A percentile compares a stretch with the other conserved stretches of the same genome.
Conservation (phyloP, 1,140 invertebrate genomes). For the Hestina assimilis region DNA sequence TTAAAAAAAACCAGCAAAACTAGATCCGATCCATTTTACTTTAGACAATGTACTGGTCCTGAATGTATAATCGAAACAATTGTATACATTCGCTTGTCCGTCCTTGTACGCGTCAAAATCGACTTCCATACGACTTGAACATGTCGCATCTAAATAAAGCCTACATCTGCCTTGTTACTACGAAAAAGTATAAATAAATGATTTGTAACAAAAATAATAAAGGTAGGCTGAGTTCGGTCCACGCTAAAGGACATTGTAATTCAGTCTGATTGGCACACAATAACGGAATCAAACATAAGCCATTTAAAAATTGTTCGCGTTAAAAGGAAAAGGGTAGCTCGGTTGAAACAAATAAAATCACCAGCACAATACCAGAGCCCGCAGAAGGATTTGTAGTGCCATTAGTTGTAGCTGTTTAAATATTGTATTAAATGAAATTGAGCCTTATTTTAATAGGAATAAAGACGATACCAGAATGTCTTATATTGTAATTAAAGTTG, state of each 20-base stretch:
- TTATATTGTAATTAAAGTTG: conserved; percentile 22
- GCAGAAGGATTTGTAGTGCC: conserved; percentile 68
- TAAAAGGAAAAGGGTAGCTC: conserved; percentile 66
- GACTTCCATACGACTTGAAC: conserved; percentile 48
- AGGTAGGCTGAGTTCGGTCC: conserved; percentile 65
- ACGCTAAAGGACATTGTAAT: conserved; percentile 75
- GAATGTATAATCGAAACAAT: conserved; percentile 16
- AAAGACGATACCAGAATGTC: background rate
- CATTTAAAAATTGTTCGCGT: conserved; percentile 75
- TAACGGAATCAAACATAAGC: conserved; percentile 75
- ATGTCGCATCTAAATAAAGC: conserved; percentile 37
- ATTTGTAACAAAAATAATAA: conserved; percentile 69
- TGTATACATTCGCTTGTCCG: conserved; percentile 22
- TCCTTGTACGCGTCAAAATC: conserved; percentile 39
- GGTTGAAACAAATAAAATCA: conserved; percentile 65
- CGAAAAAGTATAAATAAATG: conserved; percentile 68
- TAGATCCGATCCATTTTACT: background rate
- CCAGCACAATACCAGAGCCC: conserved; percentile 66
- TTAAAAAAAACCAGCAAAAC: conserved; percentile 1
- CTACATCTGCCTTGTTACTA: conserved; percentile 57
- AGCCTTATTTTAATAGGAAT: background rate
- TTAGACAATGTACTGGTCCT: conserved; percentile 1
- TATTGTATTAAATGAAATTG: background rate
- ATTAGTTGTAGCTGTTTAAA: conserved; percentile 45
- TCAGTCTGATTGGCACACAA: conserved; percentile 77